A percentile compares a stretch with the other conserved stretches of the same genome.
Evolutionary conservation across 2,888 invertebrate species (phyloP).

Genomic region (Nemapogon koenigi): DNA sequence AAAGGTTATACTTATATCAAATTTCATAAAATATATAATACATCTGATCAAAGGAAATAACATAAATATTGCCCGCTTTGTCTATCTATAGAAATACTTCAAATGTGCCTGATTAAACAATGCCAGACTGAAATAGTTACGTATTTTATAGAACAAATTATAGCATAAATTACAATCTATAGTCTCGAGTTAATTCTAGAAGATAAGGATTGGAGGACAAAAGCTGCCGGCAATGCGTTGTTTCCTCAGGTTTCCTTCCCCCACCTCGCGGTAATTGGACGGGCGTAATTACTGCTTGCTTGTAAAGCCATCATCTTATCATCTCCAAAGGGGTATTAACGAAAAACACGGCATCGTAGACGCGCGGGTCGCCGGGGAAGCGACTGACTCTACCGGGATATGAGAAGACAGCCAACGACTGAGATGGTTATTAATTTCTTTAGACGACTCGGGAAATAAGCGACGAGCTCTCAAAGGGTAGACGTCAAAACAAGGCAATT

Average conservation of each 20-base stretch:
- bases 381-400: no score
- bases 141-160: no score
- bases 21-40: no score
- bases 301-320: constrained; percentile 62
- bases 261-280: constrained; percentile 43
- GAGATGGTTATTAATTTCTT: constrained; percentile 61
- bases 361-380: constrained; percentile 26
- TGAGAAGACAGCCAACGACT: constrained; percentile 39
- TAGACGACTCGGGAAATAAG: constrained; percentile 48
- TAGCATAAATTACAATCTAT: no score
- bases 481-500: constrained; percentile 62
- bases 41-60: no score
- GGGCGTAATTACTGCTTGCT: constrained; percentile 57
- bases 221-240: constrained; percentile 23
- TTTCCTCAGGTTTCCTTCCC: constrained; percentile 31
- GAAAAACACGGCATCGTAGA: constrained; percentile 38
- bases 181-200: constrained; percentile 17
- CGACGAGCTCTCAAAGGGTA: constrained; percentile 54
- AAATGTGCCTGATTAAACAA: no score
- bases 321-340: constrained; percentile 55
- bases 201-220: constrained; percentile 27
- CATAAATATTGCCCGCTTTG: no score
- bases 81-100: no score
- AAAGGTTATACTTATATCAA: no score
- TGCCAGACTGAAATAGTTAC: no score